phyloP scores from a whole-genome alignment of 2,113 vertebrate genomes.

The Neomonachus schauinslandi region DNA sequence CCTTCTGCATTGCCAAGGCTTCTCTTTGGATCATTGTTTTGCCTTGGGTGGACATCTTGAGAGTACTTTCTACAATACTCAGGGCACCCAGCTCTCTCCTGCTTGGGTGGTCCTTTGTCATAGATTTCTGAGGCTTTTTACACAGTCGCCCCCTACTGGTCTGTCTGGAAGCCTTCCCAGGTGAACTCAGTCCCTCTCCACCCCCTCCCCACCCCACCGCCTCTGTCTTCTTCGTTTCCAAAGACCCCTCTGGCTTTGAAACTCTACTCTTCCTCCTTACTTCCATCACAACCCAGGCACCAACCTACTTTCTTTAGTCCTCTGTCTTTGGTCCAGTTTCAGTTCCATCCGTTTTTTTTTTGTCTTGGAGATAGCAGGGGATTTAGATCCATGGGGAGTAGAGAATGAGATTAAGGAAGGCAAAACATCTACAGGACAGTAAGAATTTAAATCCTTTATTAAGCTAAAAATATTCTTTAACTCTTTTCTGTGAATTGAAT shows the following conservation, averaged over 20 bases:
- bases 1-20: not conserved
- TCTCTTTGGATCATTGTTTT: not conserved
- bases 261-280: not conserved
- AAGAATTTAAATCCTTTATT: not conserved
- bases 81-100: not conserved
- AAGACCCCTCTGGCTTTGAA: not conserved
- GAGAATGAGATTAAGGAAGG: not conserved
- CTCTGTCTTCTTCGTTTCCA: not conserved
- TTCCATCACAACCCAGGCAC: not conserved
- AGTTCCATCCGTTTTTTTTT: not conserved
- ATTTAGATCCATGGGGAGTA: not conserved
- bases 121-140: not conserved
- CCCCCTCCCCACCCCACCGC: fast-evolving
- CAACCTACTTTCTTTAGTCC: not conserved
- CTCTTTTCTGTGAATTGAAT: not conserved
- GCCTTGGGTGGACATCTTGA: not conserved
- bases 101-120: not conserved
- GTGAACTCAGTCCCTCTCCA: fast-evolving
- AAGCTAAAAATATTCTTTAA: not conserved
- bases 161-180: not conserved
- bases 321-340: not conserved
- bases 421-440: not conserved
- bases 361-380: not conserved
- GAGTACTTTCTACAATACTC: not conserved
- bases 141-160: not conserved